Percentiles rank a stretch among this genome's conserved stretches.
Evolutionary conservation across 2,797 vertebrate genomes (phyloP).

Genomic region (Clarias platycephalus): DNA sequence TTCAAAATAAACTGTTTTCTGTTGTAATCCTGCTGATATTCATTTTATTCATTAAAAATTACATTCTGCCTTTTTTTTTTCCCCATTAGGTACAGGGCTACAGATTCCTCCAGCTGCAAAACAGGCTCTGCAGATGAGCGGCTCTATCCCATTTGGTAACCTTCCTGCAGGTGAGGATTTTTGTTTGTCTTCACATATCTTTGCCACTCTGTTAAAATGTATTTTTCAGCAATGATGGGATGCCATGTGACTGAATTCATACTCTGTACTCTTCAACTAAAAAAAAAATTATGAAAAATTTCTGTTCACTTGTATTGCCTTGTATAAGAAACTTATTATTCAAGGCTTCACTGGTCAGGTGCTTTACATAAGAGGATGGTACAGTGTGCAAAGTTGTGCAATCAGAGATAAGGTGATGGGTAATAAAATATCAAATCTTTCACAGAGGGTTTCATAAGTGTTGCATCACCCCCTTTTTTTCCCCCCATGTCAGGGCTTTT

Average conservation of each 20-base stretch:
- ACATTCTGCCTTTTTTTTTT: neutral
- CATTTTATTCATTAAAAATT: neutral
- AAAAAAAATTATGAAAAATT: neutral
- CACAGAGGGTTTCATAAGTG: neutral
- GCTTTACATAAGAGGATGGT: neutral
- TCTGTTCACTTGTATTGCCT: neutral
- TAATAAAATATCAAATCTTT: neutral
- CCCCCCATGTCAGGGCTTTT: neutral
- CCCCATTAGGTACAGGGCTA: conserved; percentile 88
- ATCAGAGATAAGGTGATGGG: neutral
- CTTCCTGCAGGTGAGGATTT: conserved; percentile 76
- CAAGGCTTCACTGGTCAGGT: neutral
- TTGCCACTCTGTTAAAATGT: neutral
- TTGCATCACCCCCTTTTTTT: neutral
- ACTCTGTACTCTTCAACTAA: neutral
- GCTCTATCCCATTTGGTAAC: conserved; percentile 90
- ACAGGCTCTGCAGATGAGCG: conserved; percentile 96
- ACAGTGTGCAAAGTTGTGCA: neutral
- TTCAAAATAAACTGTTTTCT: neutral
- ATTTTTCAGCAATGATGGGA: neutral
- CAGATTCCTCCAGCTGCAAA: conserved; percentile 97
- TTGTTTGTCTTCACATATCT: neutral
- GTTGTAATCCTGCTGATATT: neutral
- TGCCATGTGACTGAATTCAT: neutral
- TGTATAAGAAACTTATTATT: neutral